phyloP scores from a whole-genome alignment of 2,113 vertebrate genomes.

The Aphyosemion australe region DNA sequence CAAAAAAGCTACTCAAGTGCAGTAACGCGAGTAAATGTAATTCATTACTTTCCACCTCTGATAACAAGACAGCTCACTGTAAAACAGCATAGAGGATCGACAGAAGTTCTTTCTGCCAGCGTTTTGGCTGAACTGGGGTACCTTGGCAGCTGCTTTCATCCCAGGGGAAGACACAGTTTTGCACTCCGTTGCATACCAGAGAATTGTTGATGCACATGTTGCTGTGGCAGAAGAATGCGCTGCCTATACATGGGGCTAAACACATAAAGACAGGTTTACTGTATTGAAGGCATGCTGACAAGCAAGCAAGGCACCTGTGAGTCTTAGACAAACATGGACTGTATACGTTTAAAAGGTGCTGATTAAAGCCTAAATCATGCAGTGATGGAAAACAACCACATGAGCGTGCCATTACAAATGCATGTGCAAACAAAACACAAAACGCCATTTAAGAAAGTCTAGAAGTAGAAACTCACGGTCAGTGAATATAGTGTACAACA shows the following conservation, averaged over 20 bases:
- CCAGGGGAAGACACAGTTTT: conserved; percentile 98
- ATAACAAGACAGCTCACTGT: neutral
- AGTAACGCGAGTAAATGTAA: too few species aligned
- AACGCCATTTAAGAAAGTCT: neutral
- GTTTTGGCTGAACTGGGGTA: conserved; percentile 52
- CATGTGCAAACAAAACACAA: neutral
- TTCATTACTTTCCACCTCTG: too few species aligned
- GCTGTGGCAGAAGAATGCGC: conserved; percentile 93
- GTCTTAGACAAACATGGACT: neutral
- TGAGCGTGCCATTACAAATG: conserved; percentile 5
- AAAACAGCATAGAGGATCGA: conserved; percentile 2
- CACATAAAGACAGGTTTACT: conserved; percentile 28
- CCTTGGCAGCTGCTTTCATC: conserved; percentile 96
- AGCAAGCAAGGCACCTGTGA: neutral
- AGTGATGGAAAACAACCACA: conserved; percentile 6
- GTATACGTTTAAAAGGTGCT: too few species aligned
- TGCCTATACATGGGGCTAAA: conserved; percentile 87
- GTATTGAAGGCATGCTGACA: neutral
- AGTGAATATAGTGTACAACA: conserved; percentile 93
- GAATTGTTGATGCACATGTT: conserved; percentile 99
- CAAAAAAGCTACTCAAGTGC: too few species aligned
- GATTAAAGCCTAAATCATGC: neutral
- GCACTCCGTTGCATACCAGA: conserved; percentile 94
- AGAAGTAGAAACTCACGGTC: conserved; percentile 86
- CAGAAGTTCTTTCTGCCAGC: neutral